A percentile compares a stretch with the other conserved stretches of the same genome.
These are phyloP conservation scores for Epiblema foenella DNA, from an alignment of 2,888 invertebrate genomes.

Conservation along the genomic window DNA sequence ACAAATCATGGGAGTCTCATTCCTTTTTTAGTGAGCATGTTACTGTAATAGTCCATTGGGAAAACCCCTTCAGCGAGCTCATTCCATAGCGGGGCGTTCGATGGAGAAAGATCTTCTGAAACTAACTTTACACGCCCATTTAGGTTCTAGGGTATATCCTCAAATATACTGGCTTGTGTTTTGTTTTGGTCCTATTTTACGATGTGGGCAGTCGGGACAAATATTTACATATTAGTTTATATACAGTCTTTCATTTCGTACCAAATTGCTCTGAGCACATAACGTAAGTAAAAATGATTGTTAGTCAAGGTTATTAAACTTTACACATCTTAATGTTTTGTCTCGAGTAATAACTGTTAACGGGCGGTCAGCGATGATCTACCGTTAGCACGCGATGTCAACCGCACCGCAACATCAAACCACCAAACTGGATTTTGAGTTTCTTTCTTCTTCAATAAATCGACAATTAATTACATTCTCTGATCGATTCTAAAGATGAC, in stretches of 20 bases:
- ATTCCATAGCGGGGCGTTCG: too few species aligned
- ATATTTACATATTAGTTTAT: background rate
- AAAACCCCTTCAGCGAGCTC: too few species aligned
- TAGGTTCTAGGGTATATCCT: too few species aligned
- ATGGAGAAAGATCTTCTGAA: too few species aligned
- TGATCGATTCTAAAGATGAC: conserved; percentile 67
- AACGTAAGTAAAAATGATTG: conserved; percentile 1
- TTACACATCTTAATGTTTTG: conserved; percentile 40
- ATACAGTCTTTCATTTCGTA: background rate
- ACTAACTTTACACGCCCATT: too few species aligned
- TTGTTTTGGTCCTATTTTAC: background rate
- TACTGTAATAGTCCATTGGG: too few species aligned
- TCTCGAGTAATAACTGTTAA: conserved; percentile 61
- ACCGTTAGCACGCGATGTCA: conserved; percentile 77
- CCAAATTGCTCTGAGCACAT: background rate
- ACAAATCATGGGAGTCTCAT: too few species aligned
- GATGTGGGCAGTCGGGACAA: background rate
- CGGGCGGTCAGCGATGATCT: conserved; percentile 62
- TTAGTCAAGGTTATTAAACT: conserved; percentile 39
- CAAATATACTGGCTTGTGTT: too few species aligned
- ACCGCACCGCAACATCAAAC: conserved; percentile 63
- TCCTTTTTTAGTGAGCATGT: too few species aligned
- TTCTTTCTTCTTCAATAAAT: conserved; percentile 46
- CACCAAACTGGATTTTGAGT: conserved; percentile 55
- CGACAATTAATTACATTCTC: conserved; percentile 70